Base-by-base conservation (phyloP, 2,113 vertebrate genomes). In the Galeopterus variegatus region DNA sequence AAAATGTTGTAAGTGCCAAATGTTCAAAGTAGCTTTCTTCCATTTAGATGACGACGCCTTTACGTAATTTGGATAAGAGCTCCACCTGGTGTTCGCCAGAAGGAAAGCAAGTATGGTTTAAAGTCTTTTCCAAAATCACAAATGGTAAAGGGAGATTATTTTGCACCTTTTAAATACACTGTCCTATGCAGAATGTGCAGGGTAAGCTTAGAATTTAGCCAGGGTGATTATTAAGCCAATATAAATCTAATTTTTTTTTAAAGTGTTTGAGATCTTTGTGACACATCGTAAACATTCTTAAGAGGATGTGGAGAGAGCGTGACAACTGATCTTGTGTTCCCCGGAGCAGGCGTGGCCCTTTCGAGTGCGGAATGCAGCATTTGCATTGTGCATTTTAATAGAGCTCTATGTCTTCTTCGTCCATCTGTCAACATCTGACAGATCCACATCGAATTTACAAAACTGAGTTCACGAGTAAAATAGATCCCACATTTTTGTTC, bases 51-150 rank as follows among this genome's bases (percentile, higher is more conserved):
- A 70, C 23, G 58, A 70, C 0, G 41, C 36, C 73, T 86, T 73
- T 41, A 41, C 73, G 94, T 86, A n/a, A 6, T 45, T 31, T 88
- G 62, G 45, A 31, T 26, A 77, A 81, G 89, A 58, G 26, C 81
- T 12, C 91, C 88, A 84, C 70, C 95, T 52, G 14, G 84, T 92
- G 95, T 48, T 88, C 50, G 41, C n/a, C 9, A 48, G 80, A 33
- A 90, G 86, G 79, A 90, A 91, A 24, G n/a, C 56, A 67, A 19
- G 8, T 15, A 24, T n/a, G 28, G 19, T 75, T 62, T 45, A 50
- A 48, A 65, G 21, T 26, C n/a, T 72, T 67, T 92, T 50, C 13
- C 77, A 48, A 62, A 96, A 31, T 72, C 82, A 75, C 8, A 5
- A 50, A 56, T 3, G 21, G 3, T 48, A 60, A 80, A 50, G 69